phyloP scores from a whole-genome alignment of 2,797 vertebrate species.

The Muscicapa comitata region DNA sequence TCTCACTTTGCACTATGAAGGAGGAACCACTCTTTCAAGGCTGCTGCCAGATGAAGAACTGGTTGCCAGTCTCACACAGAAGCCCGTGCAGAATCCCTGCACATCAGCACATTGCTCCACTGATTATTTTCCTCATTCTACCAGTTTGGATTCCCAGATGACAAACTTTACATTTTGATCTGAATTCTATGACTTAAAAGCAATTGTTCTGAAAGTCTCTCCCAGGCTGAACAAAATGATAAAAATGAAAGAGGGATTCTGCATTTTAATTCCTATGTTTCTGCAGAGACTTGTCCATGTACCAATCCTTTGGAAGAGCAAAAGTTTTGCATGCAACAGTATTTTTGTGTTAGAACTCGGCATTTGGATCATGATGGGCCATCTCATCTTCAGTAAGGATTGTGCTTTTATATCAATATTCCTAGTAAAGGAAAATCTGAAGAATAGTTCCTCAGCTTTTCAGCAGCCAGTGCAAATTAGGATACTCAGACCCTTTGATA shows the following conservation, averaged over 20 bases:
- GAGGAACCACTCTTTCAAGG: not conserved
- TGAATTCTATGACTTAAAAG: not conserved
- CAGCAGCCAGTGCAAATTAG: not conserved
- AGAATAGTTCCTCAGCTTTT: not conserved
- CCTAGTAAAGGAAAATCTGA: not conserved
- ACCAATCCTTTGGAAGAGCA: not conserved
- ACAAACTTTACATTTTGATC: not conserved
- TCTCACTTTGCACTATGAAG: not conserved
- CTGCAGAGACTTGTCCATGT: not conserved
- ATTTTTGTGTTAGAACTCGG: not conserved
- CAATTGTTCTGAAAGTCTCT: not conserved
- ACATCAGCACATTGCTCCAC: not conserved
- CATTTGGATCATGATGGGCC: not conserved
- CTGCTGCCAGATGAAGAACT: not conserved
- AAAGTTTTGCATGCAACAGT: not conserved
- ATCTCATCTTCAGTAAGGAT: not conserved
- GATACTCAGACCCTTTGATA: not conserved
- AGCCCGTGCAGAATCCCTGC: not conserved
- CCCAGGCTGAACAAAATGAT: not conserved
- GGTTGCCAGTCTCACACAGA: not conserved
- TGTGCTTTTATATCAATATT: not conserved
- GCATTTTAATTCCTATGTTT: not conserved
- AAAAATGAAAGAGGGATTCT: not conserved
- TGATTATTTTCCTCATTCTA: not conserved
- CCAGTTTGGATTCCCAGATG: not conserved